These are phyloP conservation scores for Heliconius congener DNA, from an alignment of 1,140 invertebrate species.

Conservation along the genomic window DNA sequence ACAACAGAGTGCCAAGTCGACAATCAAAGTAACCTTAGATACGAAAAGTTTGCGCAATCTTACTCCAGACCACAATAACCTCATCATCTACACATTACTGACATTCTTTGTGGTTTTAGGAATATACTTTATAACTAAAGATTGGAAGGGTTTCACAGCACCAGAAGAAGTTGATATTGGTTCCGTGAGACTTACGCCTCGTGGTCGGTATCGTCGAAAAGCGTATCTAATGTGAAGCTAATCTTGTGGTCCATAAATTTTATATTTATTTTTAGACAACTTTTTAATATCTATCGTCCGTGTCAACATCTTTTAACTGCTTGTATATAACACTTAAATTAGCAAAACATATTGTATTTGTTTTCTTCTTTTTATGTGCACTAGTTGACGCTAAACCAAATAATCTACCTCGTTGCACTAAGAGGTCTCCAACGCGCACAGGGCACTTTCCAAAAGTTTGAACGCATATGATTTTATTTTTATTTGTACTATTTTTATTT, in stretches of 20 bases:
- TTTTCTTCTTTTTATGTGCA: slow-evolving; percentile 40
- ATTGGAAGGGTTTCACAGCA: slow-evolving; percentile 61
- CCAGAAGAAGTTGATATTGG: slow-evolving; percentile 70
- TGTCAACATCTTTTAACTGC: slow-evolving; percentile 41
- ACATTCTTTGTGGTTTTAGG: slow-evolving; percentile 48
- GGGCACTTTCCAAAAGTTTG: slow-evolving; percentile 57
- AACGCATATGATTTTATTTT: slow-evolving; percentile 56
- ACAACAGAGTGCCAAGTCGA: slow-evolving; percentile 32
- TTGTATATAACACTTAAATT: slow-evolving; percentile 48
- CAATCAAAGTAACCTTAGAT: slow-evolving; percentile 30
- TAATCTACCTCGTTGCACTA: slow-evolving; percentile 53
- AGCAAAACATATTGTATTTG: slow-evolving; percentile 56
- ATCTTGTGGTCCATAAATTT: neutral
- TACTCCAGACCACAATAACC: slow-evolving; percentile 28
- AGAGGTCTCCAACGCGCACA: slow-evolving; percentile 60
- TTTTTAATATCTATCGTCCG: neutral
- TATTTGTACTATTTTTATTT: slow-evolving; percentile 45
- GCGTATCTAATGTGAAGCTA: neutral
- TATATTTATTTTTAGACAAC: neutral
- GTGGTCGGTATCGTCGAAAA: slow-evolving; percentile 5
- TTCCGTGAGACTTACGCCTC: slow-evolving; percentile 36
- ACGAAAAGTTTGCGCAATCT: slow-evolving; percentile 28
- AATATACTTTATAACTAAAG: slow-evolving; percentile 54
- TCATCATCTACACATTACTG: slow-evolving; percentile 50
- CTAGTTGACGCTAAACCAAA: slow-evolving; percentile 60